phyloP scores from a whole-genome alignment of 2,113 vertebrate species.

The Calidris pygmaea region DNA sequence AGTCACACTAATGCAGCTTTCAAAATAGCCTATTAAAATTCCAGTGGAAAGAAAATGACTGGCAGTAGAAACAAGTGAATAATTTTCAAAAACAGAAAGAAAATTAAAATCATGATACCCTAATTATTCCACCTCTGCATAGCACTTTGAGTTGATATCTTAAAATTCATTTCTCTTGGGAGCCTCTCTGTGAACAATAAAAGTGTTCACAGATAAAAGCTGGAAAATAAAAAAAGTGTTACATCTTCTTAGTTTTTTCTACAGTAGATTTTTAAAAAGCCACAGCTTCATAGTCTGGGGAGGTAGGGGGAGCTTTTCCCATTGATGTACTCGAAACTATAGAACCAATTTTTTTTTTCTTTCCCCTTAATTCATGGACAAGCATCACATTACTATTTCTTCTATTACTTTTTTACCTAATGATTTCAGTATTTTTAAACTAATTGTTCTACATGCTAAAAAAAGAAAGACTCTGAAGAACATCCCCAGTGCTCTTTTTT shows the following conservation, averaged over 20 bases:
- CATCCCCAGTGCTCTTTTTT: background rate
- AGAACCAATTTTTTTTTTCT: background rate
- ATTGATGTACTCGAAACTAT: background rate
- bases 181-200: background rate
- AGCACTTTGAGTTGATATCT: background rate
- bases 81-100: background rate
- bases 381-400: background rate
- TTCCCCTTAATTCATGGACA: background rate
- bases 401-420: background rate
- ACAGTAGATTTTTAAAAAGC: background rate
- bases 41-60: background rate
- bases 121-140: constrained; percentile 17
- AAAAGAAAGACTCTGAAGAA: background rate
- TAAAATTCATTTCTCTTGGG: background rate
- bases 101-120: background rate
- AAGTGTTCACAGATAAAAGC: background rate
- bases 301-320: background rate
- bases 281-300: background rate
- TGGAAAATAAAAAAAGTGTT: background rate
- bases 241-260: background rate
- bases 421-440: background rate
- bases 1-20: background rate
- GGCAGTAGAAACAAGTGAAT: background rate
- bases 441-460: background rate
- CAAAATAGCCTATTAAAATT: background rate